Evolutionary conservation across 2,113 vertebrate species (phyloP), one percentile per base, ranked within the genome.

Genomic region (Ptilorrhoa leucosticta): DNA sequence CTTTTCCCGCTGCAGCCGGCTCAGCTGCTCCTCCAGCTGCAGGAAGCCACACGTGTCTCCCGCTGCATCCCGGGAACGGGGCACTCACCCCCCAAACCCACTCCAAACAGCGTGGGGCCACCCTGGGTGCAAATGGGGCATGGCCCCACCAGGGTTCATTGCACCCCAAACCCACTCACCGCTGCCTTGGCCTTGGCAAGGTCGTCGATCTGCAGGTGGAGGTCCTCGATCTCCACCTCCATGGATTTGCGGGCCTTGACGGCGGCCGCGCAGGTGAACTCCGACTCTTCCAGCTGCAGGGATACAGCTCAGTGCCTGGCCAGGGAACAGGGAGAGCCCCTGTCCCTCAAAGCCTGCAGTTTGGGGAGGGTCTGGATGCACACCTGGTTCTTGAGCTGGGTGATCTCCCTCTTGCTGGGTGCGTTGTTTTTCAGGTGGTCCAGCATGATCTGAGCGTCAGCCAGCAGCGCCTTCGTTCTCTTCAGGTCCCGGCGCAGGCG

Each of bases 381-480:
- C 89, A 99, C 99, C 99, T 99, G 99, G 95, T 99, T 99, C 95
- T 99, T 99, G 69, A 99, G 98, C 97, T 99, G 99, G 6, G 99
- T 98, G 1, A 99, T 99, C 97, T 99, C 99, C 95, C 99, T 98
- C 97, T 99, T 99, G 98, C 99, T 99, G 85, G 99, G 99, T 0
- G 99, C 99, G 0, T 99, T 99, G 98, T 99, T 99, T 97, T 99
- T 99, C 78, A 99, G 98, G 98, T 99, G 99, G 96, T 99, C 99
- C 97, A 99, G 97, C 99, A 99, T 99, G 97, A 99, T 99, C 97
- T 99, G 99, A 1, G 99, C 99, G 1, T 99, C 99, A 0, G 99
- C 99, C 89, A 99, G 95, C 91, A 99, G 98, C 2, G 99, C 99
- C 90, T 99, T 99, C 8, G 99, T 99, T 93, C 99, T 98, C 97